Conservation (phyloP, 2,888 invertebrate species). For the Drosophila affinis region DNA sequence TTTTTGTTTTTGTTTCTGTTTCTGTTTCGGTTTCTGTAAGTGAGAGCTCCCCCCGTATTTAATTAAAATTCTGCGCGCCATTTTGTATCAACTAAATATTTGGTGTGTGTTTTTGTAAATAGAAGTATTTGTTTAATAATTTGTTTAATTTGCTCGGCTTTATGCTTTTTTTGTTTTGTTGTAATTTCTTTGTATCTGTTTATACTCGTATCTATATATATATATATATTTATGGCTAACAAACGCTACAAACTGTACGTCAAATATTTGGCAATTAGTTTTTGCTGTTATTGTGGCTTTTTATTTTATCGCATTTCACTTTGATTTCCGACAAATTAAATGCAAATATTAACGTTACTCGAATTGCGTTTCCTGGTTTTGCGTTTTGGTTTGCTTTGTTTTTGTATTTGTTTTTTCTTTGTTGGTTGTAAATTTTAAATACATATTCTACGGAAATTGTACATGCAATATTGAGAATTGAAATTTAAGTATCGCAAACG, state of each 20-base stretch:
- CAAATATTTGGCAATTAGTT: constrained; percentile 77
- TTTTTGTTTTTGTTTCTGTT: constrained; percentile 1
- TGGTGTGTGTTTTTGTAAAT: constrained; percentile 68
- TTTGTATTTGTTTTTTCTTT: constrained; percentile 35
- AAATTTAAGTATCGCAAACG: constrained; percentile 34
- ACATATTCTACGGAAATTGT: constrained; percentile 43
- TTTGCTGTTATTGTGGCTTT: constrained; percentile 49
- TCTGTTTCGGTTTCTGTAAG: constrained; percentile 6
- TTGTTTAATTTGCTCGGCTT: constrained; percentile 45
- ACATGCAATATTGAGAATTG: constrained; percentile 49
- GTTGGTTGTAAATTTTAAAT: constrained; percentile 30
- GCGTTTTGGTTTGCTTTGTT: constrained; percentile 33
- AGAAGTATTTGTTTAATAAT: constrained; percentile 58
- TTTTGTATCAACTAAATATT: constrained; percentile 66
- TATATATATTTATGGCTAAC: constrained; percentile 40
- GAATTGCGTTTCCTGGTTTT: constrained; percentile 23
- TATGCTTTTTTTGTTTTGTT: constrained; percentile 33
- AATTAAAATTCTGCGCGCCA: constrained; percentile 45
- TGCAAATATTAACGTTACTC: constrained; percentile 60
- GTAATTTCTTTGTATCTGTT: constrained; percentile 25
- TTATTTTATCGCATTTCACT: constrained; percentile 36
- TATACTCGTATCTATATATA: constrained; percentile 12
- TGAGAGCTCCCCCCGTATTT: constrained; percentile 28
- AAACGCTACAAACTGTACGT: constrained; percentile 59
- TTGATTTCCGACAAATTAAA: constrained; percentile 58